Conservation (phyloP, 2,113 vertebrate species). For the Chlorodrepanis virens region DNA sequence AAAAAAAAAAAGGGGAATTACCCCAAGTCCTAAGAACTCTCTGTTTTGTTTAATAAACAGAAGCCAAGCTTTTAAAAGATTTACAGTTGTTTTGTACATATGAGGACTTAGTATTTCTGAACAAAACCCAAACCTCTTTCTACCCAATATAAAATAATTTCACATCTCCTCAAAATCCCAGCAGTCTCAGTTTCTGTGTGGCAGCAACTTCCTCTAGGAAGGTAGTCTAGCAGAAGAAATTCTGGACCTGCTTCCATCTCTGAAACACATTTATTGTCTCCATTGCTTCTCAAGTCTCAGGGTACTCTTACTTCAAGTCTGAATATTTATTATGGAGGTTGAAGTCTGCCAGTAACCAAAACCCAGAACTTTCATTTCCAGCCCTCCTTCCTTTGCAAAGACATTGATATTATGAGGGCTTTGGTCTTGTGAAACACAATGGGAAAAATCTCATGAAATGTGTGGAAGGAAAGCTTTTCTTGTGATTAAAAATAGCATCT, state of each 20-base stretch:
- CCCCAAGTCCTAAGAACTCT: background rate
- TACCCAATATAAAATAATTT: background rate
- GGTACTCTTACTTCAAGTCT: background rate
- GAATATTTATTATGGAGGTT: background rate
- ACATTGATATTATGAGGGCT: background rate
- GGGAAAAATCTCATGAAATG: background rate
- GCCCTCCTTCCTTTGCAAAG: background rate
- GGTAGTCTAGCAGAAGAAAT: background rate
- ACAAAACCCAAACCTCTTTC: background rate
- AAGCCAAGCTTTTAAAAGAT: background rate
- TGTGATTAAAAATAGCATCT: background rate
- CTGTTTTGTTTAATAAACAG: background rate
- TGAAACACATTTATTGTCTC: background rate
- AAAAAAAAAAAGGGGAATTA: background rate
- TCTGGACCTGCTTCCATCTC: background rate
- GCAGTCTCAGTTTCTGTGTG: background rate
- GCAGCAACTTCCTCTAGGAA: background rate
- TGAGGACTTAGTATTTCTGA: background rate
- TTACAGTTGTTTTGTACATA: background rate
- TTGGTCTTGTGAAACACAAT: background rate
- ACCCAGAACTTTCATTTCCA: background rate
- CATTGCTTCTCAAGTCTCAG: background rate
- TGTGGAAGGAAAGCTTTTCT: background rate
- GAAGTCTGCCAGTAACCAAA: background rate
- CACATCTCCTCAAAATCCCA: background rate